Conservation (phyloP, 2,888 invertebrate genomes). For the Alcis repandata region DNA sequence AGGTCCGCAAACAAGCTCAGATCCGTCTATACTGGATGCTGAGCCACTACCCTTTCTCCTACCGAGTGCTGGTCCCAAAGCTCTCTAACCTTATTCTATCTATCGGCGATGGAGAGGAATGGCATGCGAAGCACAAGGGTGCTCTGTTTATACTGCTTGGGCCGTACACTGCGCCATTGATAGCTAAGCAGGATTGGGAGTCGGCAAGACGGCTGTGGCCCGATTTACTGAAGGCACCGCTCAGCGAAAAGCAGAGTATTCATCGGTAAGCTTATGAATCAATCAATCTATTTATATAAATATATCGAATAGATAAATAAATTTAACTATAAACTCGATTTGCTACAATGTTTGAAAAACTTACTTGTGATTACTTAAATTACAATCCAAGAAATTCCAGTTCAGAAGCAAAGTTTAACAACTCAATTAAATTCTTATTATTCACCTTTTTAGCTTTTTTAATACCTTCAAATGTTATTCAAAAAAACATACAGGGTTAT, state of each 20-base stretch:
- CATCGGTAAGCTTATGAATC: slow-evolving; percentile 82
- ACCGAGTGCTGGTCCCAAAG: slow-evolving; percentile 88
- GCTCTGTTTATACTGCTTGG: slow-evolving; percentile 92
- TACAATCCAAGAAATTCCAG: no score
- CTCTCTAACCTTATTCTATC: slow-evolving; percentile 85
- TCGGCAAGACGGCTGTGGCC: slow-evolving; percentile 92
- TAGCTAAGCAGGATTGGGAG: slow-evolving; percentile 92
- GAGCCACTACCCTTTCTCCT: slow-evolving; percentile 90
- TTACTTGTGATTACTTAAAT: no score
- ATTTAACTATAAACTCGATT: no score
- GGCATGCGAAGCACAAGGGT: slow-evolving; percentile 86
- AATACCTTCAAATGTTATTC: no score
- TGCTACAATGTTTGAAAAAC: no score
- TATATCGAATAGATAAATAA: no score
- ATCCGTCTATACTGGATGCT: slow-evolving; percentile 88
- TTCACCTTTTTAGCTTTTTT: no score
- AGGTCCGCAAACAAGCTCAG: slow-evolving; percentile 90
- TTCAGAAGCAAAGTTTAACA: no score
- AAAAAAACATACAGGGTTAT: no score
- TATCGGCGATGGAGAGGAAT: slow-evolving; percentile 75
- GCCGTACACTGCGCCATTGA: slow-evolving; percentile 88
- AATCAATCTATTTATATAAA: no score
- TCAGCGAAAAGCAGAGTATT: slow-evolving; percentile 95
- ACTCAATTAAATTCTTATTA: no score
- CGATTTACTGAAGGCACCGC: slow-evolving; percentile 90